phyloP scores from a whole-genome alignment of 2,888 invertebrate species.

The Aleiodes testaceus region DNA sequence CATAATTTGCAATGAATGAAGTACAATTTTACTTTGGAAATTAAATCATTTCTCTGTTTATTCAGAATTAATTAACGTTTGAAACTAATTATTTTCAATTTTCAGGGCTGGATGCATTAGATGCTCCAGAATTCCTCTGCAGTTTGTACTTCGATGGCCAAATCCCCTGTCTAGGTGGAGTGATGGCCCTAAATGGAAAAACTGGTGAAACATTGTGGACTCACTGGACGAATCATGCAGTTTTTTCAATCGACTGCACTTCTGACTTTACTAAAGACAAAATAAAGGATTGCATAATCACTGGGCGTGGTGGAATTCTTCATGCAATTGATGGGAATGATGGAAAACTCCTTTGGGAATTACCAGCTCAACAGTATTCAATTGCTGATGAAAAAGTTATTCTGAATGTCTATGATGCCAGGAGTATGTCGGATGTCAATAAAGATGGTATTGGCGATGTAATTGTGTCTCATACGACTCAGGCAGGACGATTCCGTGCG shows the following conservation, averaged over 20 bases:
- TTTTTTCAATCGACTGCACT: conserved; percentile 83
- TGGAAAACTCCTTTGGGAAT: conserved; percentile 81
- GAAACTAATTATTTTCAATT: conserved; percentile 33
- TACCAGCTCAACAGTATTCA: conserved; percentile 68
- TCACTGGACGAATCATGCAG: conserved; percentile 81
- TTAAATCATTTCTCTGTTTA: neutral
- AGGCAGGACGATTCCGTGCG: conserved; percentile 73
- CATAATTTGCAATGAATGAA: conserved; percentile 1
- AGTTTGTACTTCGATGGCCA: conserved; percentile 80
- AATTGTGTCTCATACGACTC: conserved; percentile 79
- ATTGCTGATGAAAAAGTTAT: conserved; percentile 55
- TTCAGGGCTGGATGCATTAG: conserved; percentile 63
- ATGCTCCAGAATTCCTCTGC: conserved; percentile 76
- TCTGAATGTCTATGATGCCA: conserved; percentile 81
- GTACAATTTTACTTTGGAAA: neutral
- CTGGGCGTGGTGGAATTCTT: conserved; percentile 82
- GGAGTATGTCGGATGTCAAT: conserved; percentile 81
- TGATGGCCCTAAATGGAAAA: conserved; percentile 83
- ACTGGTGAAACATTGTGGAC: conserved; percentile 84
- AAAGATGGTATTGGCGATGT: conserved; percentile 82
- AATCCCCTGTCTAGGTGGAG: conserved; percentile 82
- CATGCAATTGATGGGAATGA: conserved; percentile 80
- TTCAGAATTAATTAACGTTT: neutral
- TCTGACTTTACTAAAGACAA: conserved; percentile 82
- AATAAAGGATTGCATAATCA: conserved; percentile 82